Percentiles rank a stretch among this genome's conserved stretches.
phyloP scores from a whole-genome alignment of 1,140 invertebrate genomes.

The Batillaria attramentaria region DNA sequence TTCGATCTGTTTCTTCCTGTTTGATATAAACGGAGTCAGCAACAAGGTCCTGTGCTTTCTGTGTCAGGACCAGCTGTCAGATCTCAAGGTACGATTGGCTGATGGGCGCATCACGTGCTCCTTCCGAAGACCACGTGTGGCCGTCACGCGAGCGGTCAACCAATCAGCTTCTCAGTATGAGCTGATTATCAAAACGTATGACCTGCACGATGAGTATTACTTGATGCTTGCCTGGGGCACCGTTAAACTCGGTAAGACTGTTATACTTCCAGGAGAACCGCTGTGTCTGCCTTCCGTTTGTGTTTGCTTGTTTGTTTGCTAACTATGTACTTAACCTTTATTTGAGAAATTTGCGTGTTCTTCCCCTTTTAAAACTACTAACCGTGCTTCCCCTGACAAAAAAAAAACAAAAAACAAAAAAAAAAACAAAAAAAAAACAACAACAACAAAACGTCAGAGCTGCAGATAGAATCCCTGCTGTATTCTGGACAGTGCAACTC shows the following conservation, averaged over 20 bases:
- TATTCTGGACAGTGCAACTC: too few species aligned
- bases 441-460: too few species aligned
- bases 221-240: constrained; percentile 38
- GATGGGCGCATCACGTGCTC: constrained; percentile 15
- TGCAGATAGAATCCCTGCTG: too few species aligned
- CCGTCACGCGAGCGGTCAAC: constrained; percentile 13
- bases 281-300: neutral
- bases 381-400: too few species aligned
- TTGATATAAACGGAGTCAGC: too few species aligned
- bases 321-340: too few species aligned
- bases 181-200: constrained; percentile 26
- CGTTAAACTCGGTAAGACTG: constrained; percentile 25
- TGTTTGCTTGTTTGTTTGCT: neutral
- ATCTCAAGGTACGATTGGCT: neutral
- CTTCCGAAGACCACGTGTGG: constrained; percentile 24
- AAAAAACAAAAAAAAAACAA: too few species aligned
- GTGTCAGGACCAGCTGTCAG: constrained; percentile 25
- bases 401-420: too few species aligned
- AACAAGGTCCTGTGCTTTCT: too few species aligned
- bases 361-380: too few species aligned
- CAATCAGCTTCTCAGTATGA: constrained; percentile 18
- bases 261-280: neutral
- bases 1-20: too few species aligned
- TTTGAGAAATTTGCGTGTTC: too few species aligned
- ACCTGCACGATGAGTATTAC: constrained; percentile 32